phyloP scores from a whole-genome alignment of 2,888 invertebrate species.

The Lasioglossum marginatum region DNA sequence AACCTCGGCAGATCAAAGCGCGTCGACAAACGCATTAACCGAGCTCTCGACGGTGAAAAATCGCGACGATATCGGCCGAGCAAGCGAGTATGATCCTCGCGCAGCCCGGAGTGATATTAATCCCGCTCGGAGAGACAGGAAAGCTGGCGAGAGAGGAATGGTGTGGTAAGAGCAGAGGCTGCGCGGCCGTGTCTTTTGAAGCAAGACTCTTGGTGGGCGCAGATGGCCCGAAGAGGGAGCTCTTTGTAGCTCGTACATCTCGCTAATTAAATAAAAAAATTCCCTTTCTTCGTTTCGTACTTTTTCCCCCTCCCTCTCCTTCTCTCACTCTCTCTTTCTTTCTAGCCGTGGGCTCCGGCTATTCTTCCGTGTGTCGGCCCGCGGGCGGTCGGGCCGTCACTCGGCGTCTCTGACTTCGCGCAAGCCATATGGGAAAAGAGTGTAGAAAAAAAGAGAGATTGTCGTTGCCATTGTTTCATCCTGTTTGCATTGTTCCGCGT shows the following conservation, averaged over 20 bases:
- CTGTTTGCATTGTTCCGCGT: constrained; percentile 41
- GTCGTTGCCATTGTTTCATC: constrained; percentile 44
- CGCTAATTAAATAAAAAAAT: constrained; percentile 82
- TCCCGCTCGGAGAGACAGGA: constrained; percentile 41
- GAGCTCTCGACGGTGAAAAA: background rate
- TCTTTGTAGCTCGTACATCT: constrained; percentile 80
- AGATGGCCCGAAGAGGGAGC: constrained; percentile 45
- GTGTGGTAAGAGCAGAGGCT: background rate
- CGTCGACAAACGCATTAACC: constrained; percentile 23
- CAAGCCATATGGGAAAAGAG: background rate
- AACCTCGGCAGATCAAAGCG: constrained; percentile 24
- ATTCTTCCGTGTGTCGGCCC: constrained; percentile 80
- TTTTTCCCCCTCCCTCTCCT: background rate
- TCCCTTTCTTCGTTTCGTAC: constrained; percentile 50
- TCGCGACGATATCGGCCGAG: constrained; percentile 20
- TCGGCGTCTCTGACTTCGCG: constrained; percentile 65
- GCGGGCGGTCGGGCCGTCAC: constrained; percentile 76
- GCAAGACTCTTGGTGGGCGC: constrained; percentile 51
- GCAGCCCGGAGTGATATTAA: constrained; percentile 55
- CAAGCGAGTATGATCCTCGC: constrained; percentile 18
- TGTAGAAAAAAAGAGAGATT: constrained; percentile 22
- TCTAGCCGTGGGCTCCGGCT: constrained; percentile 44
- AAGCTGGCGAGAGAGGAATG: constrained; percentile 23
- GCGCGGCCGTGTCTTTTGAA: constrained; percentile 53
- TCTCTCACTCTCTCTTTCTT: constrained; percentile 37